Conservation (phyloP, 2,113 vertebrate species). For the Scomber japonicus region DNA sequence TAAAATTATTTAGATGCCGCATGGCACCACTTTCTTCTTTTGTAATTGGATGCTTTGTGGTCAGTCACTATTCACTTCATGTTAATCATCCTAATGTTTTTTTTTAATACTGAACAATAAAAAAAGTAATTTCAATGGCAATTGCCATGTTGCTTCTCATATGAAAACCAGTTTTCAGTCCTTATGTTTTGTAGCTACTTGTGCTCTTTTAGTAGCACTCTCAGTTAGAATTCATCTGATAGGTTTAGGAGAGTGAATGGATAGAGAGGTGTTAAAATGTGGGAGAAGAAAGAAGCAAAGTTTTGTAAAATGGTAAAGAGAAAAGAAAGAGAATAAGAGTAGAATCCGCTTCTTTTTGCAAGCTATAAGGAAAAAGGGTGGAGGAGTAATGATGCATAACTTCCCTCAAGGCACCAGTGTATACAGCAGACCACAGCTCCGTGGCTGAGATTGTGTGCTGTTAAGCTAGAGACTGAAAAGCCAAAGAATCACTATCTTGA, state of each 20-base stretch:
- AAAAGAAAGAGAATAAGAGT: not conserved
- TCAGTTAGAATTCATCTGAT: not conserved
- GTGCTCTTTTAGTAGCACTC: not conserved
- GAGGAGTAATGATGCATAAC: slow-evolving; percentile 33
- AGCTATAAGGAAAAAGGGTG: not conserved
- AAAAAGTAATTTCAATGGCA: not conserved
- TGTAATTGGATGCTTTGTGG: not conserved
- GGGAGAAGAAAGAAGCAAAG: not conserved
- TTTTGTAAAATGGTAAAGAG: not conserved
- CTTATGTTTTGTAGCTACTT: not conserved
- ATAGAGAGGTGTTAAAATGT: slow-evolving; percentile 1
- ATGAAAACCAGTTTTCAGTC: too few species aligned
- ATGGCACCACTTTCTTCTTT: slow-evolving; percentile 3
- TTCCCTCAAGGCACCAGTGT: slow-evolving; percentile 6
- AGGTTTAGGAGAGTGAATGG: not conserved
- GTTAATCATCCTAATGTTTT: too few species aligned
- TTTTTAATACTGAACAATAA: too few species aligned
- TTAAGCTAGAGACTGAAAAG: not conserved
- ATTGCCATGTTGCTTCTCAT: not conserved
- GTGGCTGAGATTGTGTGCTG: not conserved
- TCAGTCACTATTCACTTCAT: not conserved
- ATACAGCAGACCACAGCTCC: not conserved
- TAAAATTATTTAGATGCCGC: slow-evolving; percentile 7
- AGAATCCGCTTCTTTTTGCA: slow-evolving; percentile 10
- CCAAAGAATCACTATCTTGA: not conserved